phyloP scores from a whole-genome alignment of 2,113 vertebrate genomes.

The Thomomys bottae region DNA sequence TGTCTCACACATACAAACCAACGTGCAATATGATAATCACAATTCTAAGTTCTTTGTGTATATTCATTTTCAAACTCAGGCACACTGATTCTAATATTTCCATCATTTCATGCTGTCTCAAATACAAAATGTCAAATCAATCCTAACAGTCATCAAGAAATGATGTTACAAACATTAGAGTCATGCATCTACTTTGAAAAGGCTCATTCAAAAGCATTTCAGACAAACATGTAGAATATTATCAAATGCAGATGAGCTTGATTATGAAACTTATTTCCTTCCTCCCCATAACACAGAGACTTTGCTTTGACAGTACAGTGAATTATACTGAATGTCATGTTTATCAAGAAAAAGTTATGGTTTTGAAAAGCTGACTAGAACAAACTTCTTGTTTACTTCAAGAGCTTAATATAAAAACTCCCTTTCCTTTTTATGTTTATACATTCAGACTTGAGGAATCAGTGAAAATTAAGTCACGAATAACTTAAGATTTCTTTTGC shows the following conservation, averaged over 20 bases:
- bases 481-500: conserved; percentile 23
- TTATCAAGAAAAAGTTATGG: neutral
- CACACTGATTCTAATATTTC: neutral
- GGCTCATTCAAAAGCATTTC: neutral
- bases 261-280: neutral
- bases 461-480: neutral
- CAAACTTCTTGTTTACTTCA: conserved; percentile 10
- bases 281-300: neutral
- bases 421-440: conserved; percentile 6
- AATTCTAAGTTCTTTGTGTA: neutral
- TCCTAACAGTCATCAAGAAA: neutral
- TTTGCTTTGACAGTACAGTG: neutral
- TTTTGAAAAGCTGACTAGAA: conserved; percentile 37
- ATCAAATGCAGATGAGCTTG: neutral
- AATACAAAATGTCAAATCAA: conserved; percentile 27
- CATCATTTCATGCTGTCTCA: neutral
- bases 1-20: no score
- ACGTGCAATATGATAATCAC: neutral
- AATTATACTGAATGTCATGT: neutral
- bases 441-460: neutral
- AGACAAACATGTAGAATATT: conserved; percentile 25
- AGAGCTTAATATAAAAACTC: neutral
- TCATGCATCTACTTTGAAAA: neutral
- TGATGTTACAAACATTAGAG: neutral
- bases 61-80: neutral